Evolutionary conservation across 2,888 invertebrate species (phyloP).

Genomic region (Eupithecia subumbrata): DNA sequence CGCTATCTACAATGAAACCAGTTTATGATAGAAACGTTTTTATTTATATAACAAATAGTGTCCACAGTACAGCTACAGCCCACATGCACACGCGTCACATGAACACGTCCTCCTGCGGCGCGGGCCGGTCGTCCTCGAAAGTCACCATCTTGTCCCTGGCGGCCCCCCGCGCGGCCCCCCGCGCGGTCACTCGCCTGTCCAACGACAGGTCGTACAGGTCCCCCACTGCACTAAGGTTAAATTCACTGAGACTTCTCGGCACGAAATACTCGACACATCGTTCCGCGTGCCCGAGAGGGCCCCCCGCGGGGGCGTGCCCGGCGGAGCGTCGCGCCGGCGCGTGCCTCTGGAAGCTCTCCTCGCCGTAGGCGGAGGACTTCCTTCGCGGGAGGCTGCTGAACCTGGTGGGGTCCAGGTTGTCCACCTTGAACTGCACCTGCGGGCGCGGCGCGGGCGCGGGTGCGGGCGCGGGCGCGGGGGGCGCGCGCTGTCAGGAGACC

Average conservation of each 20-base stretch:
- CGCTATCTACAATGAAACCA: constrained; percentile 39
- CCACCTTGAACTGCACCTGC: constrained; percentile 70
- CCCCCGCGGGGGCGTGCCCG: constrained; percentile 54
- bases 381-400: constrained; percentile 85
- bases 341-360: constrained; percentile 77
- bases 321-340: constrained; percentile 37
- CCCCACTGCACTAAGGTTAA: constrained; percentile 88
- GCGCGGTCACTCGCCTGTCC: constrained; percentile 55
- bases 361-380: constrained; percentile 64
- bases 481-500: constrained; percentile 84
- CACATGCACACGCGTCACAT: too few relatives aligned
- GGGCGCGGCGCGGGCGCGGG: constrained; percentile 58
- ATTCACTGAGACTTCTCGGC: constrained; percentile 92
- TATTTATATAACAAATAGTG: constrained; percentile 71
- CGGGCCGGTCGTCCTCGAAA: constrained; percentile 88
- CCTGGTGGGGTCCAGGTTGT: constrained; percentile 73
- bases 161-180: constrained; percentile 65
- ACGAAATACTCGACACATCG: constrained; percentile 92
- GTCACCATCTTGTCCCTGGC: constrained; percentile 92
- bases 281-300: constrained; percentile 62
- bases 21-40: constrained; percentile 50
- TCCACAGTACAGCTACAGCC: too few relatives aligned
- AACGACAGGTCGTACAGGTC: constrained; percentile 54
- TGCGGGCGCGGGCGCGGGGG: constrained; percentile 61
- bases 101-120: constrained; percentile 88